phyloP scores from a whole-genome alignment of 2,797 vertebrate genomes.

The Acipenser transmontanus region DNA sequence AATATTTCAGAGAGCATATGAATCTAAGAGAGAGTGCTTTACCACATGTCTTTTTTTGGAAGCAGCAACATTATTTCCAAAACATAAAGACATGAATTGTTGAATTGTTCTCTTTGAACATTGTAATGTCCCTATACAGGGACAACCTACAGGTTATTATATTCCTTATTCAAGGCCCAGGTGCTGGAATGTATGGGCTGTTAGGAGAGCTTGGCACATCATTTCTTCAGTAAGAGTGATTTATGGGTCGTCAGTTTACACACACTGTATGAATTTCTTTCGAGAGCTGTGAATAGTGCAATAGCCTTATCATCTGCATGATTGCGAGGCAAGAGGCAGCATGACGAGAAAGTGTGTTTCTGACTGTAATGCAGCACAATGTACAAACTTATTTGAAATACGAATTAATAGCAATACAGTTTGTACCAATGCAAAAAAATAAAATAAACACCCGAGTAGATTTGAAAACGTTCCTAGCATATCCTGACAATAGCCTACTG shows the following conservation, averaged over 20 bases:
- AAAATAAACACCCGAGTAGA: not conserved
- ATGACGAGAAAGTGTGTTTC: not conserved
- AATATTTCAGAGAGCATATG: not conserved
- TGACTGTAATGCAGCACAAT: not conserved
- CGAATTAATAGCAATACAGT: not conserved
- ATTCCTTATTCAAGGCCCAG: not conserved
- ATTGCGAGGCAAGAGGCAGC: not conserved
- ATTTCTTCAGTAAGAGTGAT: not conserved
- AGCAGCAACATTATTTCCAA: not conserved
- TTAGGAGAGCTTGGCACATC: not conserved
- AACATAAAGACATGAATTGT: not conserved
- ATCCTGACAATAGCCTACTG: conserved; percentile 1
- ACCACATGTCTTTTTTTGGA: not conserved
- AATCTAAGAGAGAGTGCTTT: not conserved
- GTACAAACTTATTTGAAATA: not conserved
- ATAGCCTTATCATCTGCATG: not conserved
- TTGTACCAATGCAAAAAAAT: not conserved
- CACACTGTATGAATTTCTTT: not conserved
- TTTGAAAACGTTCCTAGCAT: not conserved
- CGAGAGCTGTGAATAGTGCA: not conserved
- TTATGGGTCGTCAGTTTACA: not conserved
- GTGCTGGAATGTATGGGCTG: not conserved
- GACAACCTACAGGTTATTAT: not conserved
- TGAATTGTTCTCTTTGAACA: not conserved
- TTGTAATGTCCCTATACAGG: not conserved